A percentile compares a stretch with the other conserved stretches of the same genome.
These are phyloP conservation scores for Hipparchia semele DNA, from an alignment of 2,888 invertebrate species.

Conservation along the genomic window DNA sequence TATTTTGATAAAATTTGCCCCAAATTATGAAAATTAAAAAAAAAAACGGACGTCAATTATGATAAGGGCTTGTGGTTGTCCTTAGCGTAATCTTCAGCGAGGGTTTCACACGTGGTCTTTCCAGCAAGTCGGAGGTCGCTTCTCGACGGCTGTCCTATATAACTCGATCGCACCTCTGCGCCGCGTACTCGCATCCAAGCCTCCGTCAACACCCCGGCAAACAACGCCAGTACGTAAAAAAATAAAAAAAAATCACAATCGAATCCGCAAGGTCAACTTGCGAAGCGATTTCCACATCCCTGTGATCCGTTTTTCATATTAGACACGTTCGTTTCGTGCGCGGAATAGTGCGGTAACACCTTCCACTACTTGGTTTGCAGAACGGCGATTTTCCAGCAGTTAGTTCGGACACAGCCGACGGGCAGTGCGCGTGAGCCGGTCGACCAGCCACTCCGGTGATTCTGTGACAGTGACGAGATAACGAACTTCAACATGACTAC, in stretches of 20 bases:
- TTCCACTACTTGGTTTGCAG: slow-evolving; percentile 72
- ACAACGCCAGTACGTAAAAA: slow-evolving; percentile 65
- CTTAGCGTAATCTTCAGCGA: slow-evolving; percentile 36
- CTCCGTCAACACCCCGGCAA: slow-evolving; percentile 63
- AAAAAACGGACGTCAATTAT: not conserved
- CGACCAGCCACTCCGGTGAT: slow-evolving; percentile 53
- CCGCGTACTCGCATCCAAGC: slow-evolving; percentile 70
- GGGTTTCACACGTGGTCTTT: slow-evolving; percentile 46
- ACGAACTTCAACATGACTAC: slow-evolving; percentile 59
- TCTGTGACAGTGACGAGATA: slow-evolving; percentile 64
- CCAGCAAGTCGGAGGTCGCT: slow-evolving; percentile 72
- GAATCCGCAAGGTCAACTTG: slow-evolving; percentile 58
- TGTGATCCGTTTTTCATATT: slow-evolving; percentile 49
- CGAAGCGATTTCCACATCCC: slow-evolving; percentile 52
- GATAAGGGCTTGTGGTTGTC: slow-evolving; percentile 19
- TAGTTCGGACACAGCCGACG: slow-evolving; percentile 60
- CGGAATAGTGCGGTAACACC: slow-evolving; percentile 58
- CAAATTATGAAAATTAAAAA: not conserved
- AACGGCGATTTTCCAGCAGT: slow-evolving; percentile 58
- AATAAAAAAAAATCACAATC: slow-evolving; percentile 58
- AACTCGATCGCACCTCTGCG: slow-evolving; percentile 66
- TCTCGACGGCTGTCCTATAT: slow-evolving; percentile 74
- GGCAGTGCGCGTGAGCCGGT: slow-evolving; percentile 57
- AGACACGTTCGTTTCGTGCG: slow-evolving; percentile 53
- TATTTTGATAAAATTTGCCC: slow-evolving; percentile 6